Evolutionary conservation across 2,888 invertebrate genomes (phyloP), one percentile per base, ranked within the genome.

Genomic region (Epinotia demarniana): DNA sequence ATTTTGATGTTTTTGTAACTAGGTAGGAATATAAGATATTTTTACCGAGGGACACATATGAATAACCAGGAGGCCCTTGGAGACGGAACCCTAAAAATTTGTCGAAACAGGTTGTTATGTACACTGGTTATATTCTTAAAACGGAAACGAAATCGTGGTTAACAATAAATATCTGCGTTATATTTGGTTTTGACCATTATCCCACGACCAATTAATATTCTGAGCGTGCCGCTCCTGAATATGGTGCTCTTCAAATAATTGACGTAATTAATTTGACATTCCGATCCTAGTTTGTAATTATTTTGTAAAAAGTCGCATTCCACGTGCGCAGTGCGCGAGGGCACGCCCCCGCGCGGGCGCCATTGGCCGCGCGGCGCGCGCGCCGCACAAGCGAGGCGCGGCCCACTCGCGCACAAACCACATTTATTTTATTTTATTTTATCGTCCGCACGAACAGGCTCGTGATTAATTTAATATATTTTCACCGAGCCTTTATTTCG

Each of bases 381-480:
- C 70, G 82, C 83, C 85, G 80, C 80, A 80, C 80, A 80, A 84
- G 80, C 82, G n/a, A 46, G 69, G 69, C 16, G 69, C 69, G 60
- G 69, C 69, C 69, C 58, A 60, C 68, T 77, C 79, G 83, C 82
- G 85, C 85, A 82, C 74, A 66, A 69, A 69, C 69, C 46, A 82
- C 77, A 70, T 79, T 84, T 85, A 86, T 86, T 85, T 84, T 53
- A 85, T 86, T 84, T 84, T 83, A 82, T 86, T 84, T 84, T 81
- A 84, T 80, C 81, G 84, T 72, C 81, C 78, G 81, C 88, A 88
- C 88, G 90, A 89, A 87, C 85, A 77, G 78, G 80, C 79, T 82
- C 84, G 85, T 91, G 92, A 91, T 93, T 92, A 92, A 92, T 92
- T 91, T 89, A 90, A 91, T 91, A 91, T 89, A 90, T 90, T 90